Evolutionary conservation across 2,113 vertebrate species (phyloP).

Genomic region (Panurus biarmicus): DNA sequence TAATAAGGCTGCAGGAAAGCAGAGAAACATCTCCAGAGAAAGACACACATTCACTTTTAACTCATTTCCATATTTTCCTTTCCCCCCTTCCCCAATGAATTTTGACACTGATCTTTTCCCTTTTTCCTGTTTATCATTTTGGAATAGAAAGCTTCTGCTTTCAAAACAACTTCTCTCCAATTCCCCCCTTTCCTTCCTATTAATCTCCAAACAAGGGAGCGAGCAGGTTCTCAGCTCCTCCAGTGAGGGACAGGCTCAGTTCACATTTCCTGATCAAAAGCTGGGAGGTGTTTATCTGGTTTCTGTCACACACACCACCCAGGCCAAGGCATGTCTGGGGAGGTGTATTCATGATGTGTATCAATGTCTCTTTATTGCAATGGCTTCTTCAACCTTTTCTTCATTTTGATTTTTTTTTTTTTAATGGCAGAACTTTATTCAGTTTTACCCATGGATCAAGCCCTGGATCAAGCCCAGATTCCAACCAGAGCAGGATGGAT

Average conservation of each 20-base stretch:
- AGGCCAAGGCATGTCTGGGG: background rate
- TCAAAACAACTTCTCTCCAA: background rate
- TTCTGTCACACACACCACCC: background rate
- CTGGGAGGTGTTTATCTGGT: background rate
- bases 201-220: background rate
- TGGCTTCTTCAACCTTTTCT: background rate
- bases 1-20: slow-evolving; percentile 16
- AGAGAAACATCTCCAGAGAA: background rate
- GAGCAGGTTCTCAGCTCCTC: background rate
- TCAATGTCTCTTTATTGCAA: background rate
- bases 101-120: background rate
- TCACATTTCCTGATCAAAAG: background rate
- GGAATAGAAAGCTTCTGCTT: slow-evolving; percentile 2
- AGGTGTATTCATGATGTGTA: background rate
- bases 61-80: background rate
- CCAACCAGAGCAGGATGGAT: background rate
- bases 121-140: background rate
- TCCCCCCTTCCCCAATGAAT: background rate
- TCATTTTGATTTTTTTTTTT: background rate
- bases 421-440: background rate
- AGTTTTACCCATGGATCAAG: background rate
- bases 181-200: background rate
- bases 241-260: background rate
- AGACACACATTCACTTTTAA: background rate
- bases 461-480: background rate